A percentile compares a stretch with the other conserved stretches of the same genome.
These are phyloP conservation scores for Dromococcyx pavoninus DNA, from an alignment of 2,797 vertebrate species.

Conservation along the genomic window DNA sequence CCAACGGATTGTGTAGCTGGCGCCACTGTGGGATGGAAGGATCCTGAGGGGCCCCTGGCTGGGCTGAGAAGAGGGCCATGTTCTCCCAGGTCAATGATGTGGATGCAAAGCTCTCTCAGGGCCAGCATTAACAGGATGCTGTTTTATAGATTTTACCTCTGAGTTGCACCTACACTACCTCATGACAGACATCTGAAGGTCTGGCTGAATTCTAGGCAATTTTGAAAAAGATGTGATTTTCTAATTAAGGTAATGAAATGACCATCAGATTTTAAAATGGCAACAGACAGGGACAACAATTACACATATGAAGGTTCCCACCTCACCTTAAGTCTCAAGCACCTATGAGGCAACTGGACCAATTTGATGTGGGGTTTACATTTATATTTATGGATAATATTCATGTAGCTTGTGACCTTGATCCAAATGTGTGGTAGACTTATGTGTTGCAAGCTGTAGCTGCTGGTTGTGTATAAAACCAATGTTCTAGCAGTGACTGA, in stretches of 20 bases:
- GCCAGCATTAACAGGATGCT: neutral
- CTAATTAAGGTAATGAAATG: neutral
- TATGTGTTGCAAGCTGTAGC: neutral
- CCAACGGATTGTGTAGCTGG: rapidly evolving
- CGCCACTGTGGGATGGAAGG: rapidly evolving
- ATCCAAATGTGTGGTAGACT: neutral
- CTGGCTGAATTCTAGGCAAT: neutral
- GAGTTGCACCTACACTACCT: neutral
- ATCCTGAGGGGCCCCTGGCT: rapidly evolving
- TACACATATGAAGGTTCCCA: neutral
- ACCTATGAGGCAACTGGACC: neutral
- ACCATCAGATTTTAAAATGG: neutral
- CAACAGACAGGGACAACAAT: neutral
- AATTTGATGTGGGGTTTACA: neutral
- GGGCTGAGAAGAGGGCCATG: neutral
- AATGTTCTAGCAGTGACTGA: rapidly evolving
- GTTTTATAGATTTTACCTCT: neutral
- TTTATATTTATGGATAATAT: neutral
- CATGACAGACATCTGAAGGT: rapidly evolving
- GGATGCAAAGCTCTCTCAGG: rapidly evolving
- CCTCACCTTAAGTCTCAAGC: neutral
- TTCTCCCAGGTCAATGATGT: rapidly evolving
- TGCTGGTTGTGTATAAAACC: neutral
- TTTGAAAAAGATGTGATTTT: neutral
- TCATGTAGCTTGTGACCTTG: neutral